Evolutionary conservation across 2,113 vertebrate genomes (phyloP), one percentile per base, ranked within the genome.

Genomic region (Marmota monax): DNA sequence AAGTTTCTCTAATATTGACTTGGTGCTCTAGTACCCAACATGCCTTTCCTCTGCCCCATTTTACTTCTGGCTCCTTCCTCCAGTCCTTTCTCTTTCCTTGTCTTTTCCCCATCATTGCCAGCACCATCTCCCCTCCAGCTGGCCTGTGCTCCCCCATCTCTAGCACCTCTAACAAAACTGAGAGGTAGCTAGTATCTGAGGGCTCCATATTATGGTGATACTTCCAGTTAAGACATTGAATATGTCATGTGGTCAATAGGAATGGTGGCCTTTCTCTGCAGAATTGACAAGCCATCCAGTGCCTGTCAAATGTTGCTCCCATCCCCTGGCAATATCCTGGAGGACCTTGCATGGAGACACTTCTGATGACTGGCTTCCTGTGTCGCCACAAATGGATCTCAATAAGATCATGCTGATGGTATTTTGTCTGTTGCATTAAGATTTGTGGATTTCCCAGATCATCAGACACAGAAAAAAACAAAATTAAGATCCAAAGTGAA

Each of bases 361-460:
- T 93, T 95, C 74, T 65, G 88, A 82, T 39, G 7, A 29, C 37
- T 80, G 88, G 29, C 42, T 88, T 80, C 51, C 7, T 87, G 53
- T 77, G 61, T 90, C 42, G 9, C 77, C 76, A 39, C 76, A 94
- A 37, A 94, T 85, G 61, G 92, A 14, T 56, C 96, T 91, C 48
- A 89, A n/a, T 70, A 73, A 95, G 56, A 22, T 96, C 96, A 95
- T 34, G 77, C 45, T 94, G 32, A 88, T 95, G 90, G 77, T 69
- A 94, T 96, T 96, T 94, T 56, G 69, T 94, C 84, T 65, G 27
- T 88, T 84, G 67, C 74, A 82, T 67, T 96, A 94, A 96, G 53
- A 90, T 94, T 27, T 94, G 82, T 94, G 53, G 45, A 58, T 82
- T 87, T 76, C 29, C 67, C 29, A 53, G 67, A 95, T 56, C 2